Evolutionary conservation across 2,113 vertebrate species (phyloP), one percentile per base, ranked within the genome.

Genomic region (Rhynchomys soricoides): DNA sequence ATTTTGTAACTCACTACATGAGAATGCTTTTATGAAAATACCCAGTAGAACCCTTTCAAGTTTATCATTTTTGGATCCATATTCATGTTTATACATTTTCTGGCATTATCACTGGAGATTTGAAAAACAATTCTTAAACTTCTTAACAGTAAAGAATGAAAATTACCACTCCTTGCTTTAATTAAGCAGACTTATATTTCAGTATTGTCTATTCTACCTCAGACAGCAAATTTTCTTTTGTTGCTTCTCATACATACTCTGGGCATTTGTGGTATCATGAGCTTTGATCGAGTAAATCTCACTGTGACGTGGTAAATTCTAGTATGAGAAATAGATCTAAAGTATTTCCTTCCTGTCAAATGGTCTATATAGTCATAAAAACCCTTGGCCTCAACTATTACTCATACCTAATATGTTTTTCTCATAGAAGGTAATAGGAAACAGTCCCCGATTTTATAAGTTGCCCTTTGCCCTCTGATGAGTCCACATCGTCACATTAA

Each of bases 111-210:
- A 37, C 16, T 26, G 26, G 90, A 83, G 45, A 78, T 92, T 70
- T 90, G 79, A 75, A 82, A 87, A 92, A n/a, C 8, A 43, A 92
- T 59, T 26, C 45, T 89, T 86, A 85, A 94, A 40, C 31, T 70
- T 94, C 82, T 91, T 82, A 92, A 55, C 74, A 94, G 66, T 34
- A 50, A 45, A 24, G 64, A 66, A 64, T 79, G 45, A 91, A 82
- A 37, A 68, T 40, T n/a, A 4, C 85, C 75, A 34, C n/a, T 90
- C 34, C 22, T 83, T 16, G 43, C 29, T 93, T 17, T 74, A 83
- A 43, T 57, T 83, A 79, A 87, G 31, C 45, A 43, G 43, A 75
- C 17, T 52, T 64, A 5, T 82, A 22, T 55, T 87, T 91, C 21
- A 68, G 77, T 75, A 87, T 64, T 15, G 24, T 89, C 77, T 91